These are phyloP conservation scores for Protomyctophum bolini DNA, from an alignment of 2,113 vertebrate species.

Conservation along the genomic window DNA sequence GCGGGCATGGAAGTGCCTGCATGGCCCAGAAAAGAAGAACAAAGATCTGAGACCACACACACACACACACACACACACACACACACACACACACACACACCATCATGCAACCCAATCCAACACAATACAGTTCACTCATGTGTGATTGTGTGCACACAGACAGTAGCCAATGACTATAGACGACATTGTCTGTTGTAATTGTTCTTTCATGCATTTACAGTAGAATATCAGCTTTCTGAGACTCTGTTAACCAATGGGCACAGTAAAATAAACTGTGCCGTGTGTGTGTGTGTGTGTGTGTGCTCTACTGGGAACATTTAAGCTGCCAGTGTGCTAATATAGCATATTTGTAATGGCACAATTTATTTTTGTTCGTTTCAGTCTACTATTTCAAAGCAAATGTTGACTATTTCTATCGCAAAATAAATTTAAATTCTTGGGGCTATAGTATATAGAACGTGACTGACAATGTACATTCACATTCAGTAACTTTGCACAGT, in stretches of 20 bases:
- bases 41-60: constrained; percentile 36
- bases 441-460: neutral
- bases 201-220: constrained; percentile 41
- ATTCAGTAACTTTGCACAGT: no score
- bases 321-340: neutral
- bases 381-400: neutral
- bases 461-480: neutral
- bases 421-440: no score
- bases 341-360: no score
- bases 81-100: no score
- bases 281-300: no score
- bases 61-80: neutral
- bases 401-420: neutral
- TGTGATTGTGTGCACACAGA: constrained; percentile 34
- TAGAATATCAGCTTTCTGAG: neutral
- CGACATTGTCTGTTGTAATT: constrained; percentile 40
- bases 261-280: no score
- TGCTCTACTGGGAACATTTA: neutral
- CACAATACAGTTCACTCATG: constrained; percentile 26
- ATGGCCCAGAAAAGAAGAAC: constrained; percentile 39
- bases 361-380: neutral
- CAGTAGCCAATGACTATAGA: neutral
- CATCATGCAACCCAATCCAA: neutral
- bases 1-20: constrained; percentile 13
- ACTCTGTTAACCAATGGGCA: no score